Percentiles rank a stretch among this genome's conserved stretches.
Evolutionary conservation across 1,140 invertebrate species (phyloP).

Genomic region (Leptinotarsa lineolata): DNA sequence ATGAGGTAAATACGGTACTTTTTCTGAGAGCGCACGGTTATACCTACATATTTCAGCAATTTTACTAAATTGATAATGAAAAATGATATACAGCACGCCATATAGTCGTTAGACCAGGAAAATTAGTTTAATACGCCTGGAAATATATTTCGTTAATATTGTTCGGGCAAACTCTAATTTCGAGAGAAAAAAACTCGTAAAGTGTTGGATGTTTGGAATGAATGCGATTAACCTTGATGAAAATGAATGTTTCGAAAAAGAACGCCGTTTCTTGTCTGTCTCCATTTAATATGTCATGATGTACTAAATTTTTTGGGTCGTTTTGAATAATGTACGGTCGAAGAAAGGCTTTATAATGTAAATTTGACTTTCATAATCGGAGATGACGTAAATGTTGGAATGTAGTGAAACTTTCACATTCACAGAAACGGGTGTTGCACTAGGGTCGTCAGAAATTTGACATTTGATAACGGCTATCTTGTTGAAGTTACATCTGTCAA

Average conservation of each 20-base stretch:
- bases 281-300: not conserved
- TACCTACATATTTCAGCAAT: not conserved
- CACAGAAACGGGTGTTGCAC: no score
- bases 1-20: no score
- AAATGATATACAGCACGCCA: slow-evolving; percentile 2
- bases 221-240: not conserved
- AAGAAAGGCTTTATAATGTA: no score
- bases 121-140: not conserved
- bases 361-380: no score
- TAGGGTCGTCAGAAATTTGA: no score
- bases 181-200: not conserved
- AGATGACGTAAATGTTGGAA: no score
- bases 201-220: not conserved
- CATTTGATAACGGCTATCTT: no score
- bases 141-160: not conserved
- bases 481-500: no score
- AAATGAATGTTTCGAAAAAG: not conserved
- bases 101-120: not conserved
- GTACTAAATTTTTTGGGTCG: no score
- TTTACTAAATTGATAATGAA: not conserved
- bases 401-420: no score
- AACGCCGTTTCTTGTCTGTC: not conserved
- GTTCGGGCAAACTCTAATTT: slow-evolving; percentile 3
- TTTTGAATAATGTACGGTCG: no score
- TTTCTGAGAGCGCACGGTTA: no score